These are phyloP conservation scores for Pristionchus entomophagus DNA, from an alignment of 2,888 invertebrate species.

Conservation along the genomic window DNA sequence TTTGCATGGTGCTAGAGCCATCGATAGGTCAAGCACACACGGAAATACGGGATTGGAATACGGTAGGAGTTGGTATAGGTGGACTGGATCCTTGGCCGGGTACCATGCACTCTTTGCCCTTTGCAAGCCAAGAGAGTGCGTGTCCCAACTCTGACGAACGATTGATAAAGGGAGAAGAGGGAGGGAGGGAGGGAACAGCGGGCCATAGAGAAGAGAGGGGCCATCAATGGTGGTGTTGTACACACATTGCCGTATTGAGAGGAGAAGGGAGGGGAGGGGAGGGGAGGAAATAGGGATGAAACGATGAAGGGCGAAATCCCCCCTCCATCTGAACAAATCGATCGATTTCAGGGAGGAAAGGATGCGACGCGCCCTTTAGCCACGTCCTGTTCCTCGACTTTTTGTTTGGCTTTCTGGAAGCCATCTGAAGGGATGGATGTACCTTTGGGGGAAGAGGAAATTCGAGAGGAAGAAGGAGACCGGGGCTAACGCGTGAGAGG, in stretches of 20 bases:
- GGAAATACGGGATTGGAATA: slow-evolving; percentile 26
- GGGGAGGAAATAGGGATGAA: not conserved
- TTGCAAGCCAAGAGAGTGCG: no score
- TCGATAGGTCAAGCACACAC: slow-evolving; percentile 38
- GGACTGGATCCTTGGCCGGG: not conserved
- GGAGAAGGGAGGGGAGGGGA: not conserved
- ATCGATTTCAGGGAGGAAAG: not conserved
- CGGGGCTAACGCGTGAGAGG: not conserved
- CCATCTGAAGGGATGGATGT: not conserved
- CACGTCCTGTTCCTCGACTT: not conserved
- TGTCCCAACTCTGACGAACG: not conserved
- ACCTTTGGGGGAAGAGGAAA: not conserved
- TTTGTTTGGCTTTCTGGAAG: not conserved
- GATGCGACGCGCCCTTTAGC: not conserved
- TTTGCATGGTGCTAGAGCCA: slow-evolving; percentile 43
- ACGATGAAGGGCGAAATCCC: slow-evolving; percentile 21
- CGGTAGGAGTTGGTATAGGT: not conserved
- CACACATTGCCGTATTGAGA: not conserved
- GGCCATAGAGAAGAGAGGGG: not conserved
- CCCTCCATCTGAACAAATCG: slow-evolving; percentile 34
- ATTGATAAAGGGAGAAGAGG: not conserved
- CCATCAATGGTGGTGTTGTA: slow-evolving; percentile 29
- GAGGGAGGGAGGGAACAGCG: not conserved
- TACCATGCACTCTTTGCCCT: not conserved
- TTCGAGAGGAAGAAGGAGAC: no score